These are phyloP conservation scores for Palythoa caribaeorum DNA, from an alignment of 92 coral and sea anemone species.

Conservation along the genomic window DNA sequence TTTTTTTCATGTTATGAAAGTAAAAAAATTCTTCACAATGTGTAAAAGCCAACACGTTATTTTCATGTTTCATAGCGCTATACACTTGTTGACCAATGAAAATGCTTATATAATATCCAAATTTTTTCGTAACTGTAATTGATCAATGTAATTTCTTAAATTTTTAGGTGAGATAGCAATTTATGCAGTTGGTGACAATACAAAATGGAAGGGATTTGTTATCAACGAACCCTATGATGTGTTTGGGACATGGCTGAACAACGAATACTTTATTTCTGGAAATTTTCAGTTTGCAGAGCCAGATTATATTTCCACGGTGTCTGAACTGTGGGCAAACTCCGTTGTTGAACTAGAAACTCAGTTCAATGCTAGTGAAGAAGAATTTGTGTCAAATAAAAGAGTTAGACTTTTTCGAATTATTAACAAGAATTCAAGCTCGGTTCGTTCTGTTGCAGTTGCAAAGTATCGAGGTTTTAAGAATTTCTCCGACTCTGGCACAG, in stretches of 20 bases:
- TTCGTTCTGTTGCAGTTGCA: conserved; percentile 82
- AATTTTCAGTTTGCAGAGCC: conserved; percentile 77
- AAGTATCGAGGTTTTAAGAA: conserved; percentile 34
- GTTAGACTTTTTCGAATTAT: conserved; percentile 67
- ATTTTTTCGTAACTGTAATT: too few relatives aligned
- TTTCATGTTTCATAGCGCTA: too few relatives aligned
- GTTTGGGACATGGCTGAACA: conserved; percentile 88
- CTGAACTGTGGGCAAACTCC: conserved; percentile 85
- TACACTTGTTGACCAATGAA: too few relatives aligned
- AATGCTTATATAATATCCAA: too few relatives aligned
- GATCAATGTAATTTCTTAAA: too few relatives aligned
- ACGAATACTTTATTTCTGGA: conserved; percentile 74
- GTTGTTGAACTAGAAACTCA: conserved; percentile 14
- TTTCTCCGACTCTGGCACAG: conserved; percentile 12
- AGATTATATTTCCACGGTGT: conserved; percentile 66
- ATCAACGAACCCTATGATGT: conserved; percentile 88
- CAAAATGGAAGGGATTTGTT: conserved; percentile 20
- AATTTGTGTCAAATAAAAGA: conserved; percentile 12
- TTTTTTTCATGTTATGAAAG: too few relatives aligned
- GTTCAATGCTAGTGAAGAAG: neutral
- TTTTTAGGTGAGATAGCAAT: conserved; percentile 81
- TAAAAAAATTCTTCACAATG: too few relatives aligned
- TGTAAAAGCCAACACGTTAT: too few relatives aligned
- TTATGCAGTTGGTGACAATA: conserved; percentile 50
- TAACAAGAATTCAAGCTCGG: conserved; percentile 82